Base-by-base conservation (phyloP, 37 sponge, comb jelly and placozoan species). In the Chondrosia reniformis region DNA sequence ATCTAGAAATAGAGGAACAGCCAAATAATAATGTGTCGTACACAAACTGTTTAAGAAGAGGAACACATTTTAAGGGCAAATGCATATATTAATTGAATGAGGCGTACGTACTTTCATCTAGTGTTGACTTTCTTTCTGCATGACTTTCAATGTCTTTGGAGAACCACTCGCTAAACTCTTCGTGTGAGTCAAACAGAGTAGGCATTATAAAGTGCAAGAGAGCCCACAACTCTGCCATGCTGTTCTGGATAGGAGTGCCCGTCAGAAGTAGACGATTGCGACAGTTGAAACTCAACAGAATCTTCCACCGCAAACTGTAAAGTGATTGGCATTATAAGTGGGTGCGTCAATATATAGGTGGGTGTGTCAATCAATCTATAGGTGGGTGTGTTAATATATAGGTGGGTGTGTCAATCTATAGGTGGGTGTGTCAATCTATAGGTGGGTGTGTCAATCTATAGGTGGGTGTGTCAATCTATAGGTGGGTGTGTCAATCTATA, bases 221-320 rank as follows among this genome's bases (percentile, higher is more conserved):
- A 3, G 96, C 96, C 96, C 96, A 96, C 75, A 96, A 75, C 93
- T 96, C 96, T n/a, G 92, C 93, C 96, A 96, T 96, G 45, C 85
- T 93, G 84, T 96, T 96, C 88, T 96, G 96, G 9, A 96, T 96
- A 27, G 96, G 96, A 22, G 96, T 96, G 45, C 96, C 96, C 22
- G 96, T 96, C 42, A 96, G 74, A 38, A 96, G 85, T 13, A 96
- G 87, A 5, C 96, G 82, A 72, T 96, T 96, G 1, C 96, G 80
- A 79, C 96, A 92, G 77, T 89, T 96, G 85, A 96, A 96, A 57
- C 91, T 84, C 52, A 96, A 77, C 62, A 96, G 83, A 6, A 94
- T 63, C 74, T 91, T 90, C 94, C 94, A 94, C 19, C 94, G 75
- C 54, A 87, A 63, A 84, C 94, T 94, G 63, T 0, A 56, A 36